These are phyloP conservation scores for Ischnus inquisitorius DNA, from an alignment of 2,888 invertebrate genomes.

Conservation along the genomic window DNA sequence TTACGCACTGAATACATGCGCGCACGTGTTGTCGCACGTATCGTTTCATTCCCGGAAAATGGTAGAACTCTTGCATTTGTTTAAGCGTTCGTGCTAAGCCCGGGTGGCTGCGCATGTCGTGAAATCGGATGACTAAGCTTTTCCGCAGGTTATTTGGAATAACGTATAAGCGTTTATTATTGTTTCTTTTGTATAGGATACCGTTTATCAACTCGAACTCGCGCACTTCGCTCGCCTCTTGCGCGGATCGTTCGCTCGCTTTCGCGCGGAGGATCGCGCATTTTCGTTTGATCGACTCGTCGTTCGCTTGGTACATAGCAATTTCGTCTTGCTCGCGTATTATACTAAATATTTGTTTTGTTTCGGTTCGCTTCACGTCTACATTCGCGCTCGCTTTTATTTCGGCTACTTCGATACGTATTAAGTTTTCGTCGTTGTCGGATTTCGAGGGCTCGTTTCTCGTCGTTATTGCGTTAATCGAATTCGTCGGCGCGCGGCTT, in stretches of 20 bases:
- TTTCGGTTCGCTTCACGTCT: not conserved
- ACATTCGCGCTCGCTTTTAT: not conserved
- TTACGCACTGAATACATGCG: slow-evolving; percentile 72
- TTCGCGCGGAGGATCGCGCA: not conserved
- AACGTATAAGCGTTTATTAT: slow-evolving; percentile 30
- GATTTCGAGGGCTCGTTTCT: not conserved
- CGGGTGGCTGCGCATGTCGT: slow-evolving; percentile 67
- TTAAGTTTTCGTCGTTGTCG: not conserved
- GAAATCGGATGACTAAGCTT: slow-evolving; percentile 41
- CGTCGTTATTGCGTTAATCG: not conserved
- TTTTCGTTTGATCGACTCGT: slow-evolving; percentile 19
- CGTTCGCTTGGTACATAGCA: not conserved
- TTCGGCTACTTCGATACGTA: not conserved
- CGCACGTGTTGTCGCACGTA: slow-evolving; percentile 69
- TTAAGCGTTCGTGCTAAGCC: slow-evolving; percentile 67
- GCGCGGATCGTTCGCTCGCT: not conserved
- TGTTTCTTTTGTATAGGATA: slow-evolving; percentile 46
- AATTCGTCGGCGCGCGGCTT: slow-evolving; percentile 64
- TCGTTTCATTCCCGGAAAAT: slow-evolving; percentile 68
- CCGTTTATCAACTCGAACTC: slow-evolving; percentile 50
- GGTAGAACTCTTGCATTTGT: slow-evolving; percentile 67
- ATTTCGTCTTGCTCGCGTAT: not conserved
- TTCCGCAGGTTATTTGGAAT: slow-evolving; percentile 43
- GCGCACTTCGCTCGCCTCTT: not conserved
- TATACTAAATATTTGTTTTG: slow-evolving; percentile 3